Base-by-base conservation (phyloP, 2,888 invertebrate genomes). In the Chalcis sispes region DNA sequence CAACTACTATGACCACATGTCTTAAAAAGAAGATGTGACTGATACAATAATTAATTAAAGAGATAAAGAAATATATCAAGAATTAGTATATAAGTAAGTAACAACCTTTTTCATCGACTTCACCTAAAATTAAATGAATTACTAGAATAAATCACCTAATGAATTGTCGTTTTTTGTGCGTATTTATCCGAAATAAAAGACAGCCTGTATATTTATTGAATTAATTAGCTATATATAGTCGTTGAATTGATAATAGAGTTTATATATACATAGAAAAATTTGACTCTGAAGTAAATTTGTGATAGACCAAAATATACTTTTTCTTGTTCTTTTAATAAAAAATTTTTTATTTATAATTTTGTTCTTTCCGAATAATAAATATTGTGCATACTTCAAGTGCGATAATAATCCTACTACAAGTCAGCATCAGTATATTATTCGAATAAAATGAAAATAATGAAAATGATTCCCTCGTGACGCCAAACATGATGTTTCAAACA, bases 21-120 rank as follows among this genome's bases (percentile, higher is more conserved):
- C 46, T 56, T 58, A 46, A 40, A 32, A n/a, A 18, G 56, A 54
- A 36, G 25, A 59, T 52, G 59, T 62, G 67, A 75, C 76, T 65
- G 61, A 56, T 76, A 76, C 72, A 76, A 76, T 76, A 76, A 72
- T 67, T 76, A 48, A 61, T 42, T 46, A 42, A 59, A 50, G n/a
- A 54, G 20, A 42, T 29, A 46, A 25, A 59, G 20, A 52, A 64
- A 18, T 23, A 65, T 71, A 75, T 52, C 13, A 18, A 42, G 15
- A 65, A 67, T 64, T 56, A 64, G 18, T 27, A 42, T 40, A 59
- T 50, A 52, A n/a, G 50, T 59, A 25, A 23, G 42, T 15, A 59
- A 25, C 23, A 59, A 58, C 65, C 66, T 75, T 71, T 71, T 75
- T 71, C 54, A 52, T 71, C 65, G 65, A 71, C 25, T 42, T 65